These are phyloP conservation scores for Rhagophthalmus giganteus DNA, from an alignment of 2,888 invertebrate genomes.

Conservation along the genomic window DNA sequence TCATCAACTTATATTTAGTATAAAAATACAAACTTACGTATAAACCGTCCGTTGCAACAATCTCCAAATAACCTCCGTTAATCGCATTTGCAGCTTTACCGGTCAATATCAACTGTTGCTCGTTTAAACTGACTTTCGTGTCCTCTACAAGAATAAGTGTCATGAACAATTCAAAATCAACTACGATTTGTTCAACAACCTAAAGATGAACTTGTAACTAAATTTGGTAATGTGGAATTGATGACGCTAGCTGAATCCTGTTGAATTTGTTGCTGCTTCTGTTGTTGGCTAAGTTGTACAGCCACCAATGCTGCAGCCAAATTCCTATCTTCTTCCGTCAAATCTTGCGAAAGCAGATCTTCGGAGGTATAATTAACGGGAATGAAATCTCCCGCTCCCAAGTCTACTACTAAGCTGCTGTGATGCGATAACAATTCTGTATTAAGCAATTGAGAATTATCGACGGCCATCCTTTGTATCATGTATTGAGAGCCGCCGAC, in stretches of 20 bases:
- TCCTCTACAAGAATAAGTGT: conserved; percentile 39
- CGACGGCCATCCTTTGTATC: conserved; percentile 51
- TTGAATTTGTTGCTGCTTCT: conserved; percentile 60
- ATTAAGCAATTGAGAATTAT: conserved; percentile 51
- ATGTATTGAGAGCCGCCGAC: conserved; percentile 50
- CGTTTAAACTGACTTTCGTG: conserved; percentile 39
- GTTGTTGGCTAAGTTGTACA: conserved; percentile 64
- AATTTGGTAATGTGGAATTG: conserved; percentile 38
- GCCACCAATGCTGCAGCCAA: conserved; percentile 65
- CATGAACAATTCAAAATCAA: too few relatives aligned
- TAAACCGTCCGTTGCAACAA: conserved; percentile 47
- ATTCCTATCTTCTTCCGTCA: conserved; percentile 63
- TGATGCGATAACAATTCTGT: conserved; percentile 52
- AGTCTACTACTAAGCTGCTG: conserved; percentile 53
- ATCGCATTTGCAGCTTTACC: conserved; percentile 41
- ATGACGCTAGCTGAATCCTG: conserved; percentile 43
- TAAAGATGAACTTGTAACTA: conserved; percentile 32
- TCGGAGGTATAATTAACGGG: conserved; percentile 54
- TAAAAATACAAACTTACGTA: conserved; percentile 41
- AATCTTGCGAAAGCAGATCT: conserved; percentile 53
- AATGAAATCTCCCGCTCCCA: conserved; percentile 53
- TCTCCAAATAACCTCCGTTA: conserved; percentile 47
- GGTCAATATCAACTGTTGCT: conserved; percentile 47
- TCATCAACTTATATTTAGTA: too few relatives aligned
- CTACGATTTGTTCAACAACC: too few relatives aligned